These are phyloP conservation scores for Anastatus disparis DNA, from an alignment of 1,140 invertebrate species.

Conservation along the genomic window DNA sequence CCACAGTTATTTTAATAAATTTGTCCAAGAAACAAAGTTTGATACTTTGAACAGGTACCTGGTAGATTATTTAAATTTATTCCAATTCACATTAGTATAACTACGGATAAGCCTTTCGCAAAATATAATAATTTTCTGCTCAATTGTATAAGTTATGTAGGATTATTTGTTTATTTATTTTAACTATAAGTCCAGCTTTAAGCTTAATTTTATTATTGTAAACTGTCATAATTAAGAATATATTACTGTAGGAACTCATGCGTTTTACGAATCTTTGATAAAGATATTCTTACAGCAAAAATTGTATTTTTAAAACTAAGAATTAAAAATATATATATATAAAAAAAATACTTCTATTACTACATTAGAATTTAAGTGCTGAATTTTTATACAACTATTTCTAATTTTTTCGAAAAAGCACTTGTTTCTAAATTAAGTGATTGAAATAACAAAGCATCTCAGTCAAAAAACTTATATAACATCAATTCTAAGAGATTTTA, in stretches of 20 bases:
- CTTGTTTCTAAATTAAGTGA: no score
- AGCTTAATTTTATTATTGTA: neutral
- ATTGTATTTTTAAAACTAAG: no score
- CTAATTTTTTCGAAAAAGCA: no score
- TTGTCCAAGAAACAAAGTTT: conserved; percentile 10
- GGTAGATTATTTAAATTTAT: conserved; percentile 24
- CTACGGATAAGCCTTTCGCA: no score
- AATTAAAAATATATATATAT: no score
- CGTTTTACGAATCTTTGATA: neutral
- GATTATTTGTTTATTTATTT: neutral
- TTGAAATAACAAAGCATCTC: no score
- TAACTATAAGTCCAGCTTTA: neutral
- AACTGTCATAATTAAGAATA: neutral
- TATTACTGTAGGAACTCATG: conserved; percentile 10
- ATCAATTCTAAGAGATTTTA: neutral
- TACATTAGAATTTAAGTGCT: no score
- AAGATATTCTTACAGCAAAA: conserved; percentile 1
- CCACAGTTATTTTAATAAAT: no score
- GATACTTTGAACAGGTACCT: conserved; percentile 28
- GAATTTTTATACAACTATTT: no score
- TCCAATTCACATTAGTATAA: neutral
- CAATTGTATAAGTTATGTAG: neutral
- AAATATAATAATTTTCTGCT: neutral
- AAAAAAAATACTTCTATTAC: no score
- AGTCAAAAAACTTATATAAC: no score